Percentiles rank a stretch among this genome's conserved stretches.
Evolutionary conservation across 2,797 vertebrate genomes (phyloP).

Genomic region (Syngnathus rostellatus): DNA sequence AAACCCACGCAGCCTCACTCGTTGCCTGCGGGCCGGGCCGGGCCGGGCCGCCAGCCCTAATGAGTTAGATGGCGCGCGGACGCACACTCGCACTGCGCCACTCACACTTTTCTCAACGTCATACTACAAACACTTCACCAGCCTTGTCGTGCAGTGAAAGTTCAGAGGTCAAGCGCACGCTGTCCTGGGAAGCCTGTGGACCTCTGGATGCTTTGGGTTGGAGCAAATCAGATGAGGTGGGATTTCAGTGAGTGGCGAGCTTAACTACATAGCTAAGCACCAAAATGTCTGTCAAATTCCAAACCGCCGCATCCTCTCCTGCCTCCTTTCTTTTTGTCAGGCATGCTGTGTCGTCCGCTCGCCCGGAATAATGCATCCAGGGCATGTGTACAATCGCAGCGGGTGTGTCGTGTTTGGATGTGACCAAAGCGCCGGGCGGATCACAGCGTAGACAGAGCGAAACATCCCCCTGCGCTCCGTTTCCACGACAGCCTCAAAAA

Average conservation of each 20-base stretch:
- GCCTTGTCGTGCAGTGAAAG: constrained; percentile 3
- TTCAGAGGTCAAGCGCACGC: not conserved
- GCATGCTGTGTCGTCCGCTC: constrained; percentile 56
- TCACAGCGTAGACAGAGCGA: constrained; percentile 56
- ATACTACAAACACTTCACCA: constrained; percentile 39
- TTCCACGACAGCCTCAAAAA: constrained; percentile 46
- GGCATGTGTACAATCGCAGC: constrained; percentile 56
- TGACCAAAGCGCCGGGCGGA: constrained; percentile 49
- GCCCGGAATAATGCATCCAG: constrained; percentile 60
- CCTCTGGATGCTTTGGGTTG: not conserved
- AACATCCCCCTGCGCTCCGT: constrained; percentile 45
- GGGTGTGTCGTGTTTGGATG: constrained; percentile 49
- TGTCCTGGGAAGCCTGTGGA: not conserved
- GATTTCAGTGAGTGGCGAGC: no score
- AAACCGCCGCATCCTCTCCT: constrained; percentile 14
- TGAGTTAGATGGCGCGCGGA: constrained; percentile 52
- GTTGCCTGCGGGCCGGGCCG: constrained; percentile 57
- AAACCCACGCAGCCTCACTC: constrained; percentile 61
- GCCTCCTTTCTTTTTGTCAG: constrained; percentile 33
- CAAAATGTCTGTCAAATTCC: not conserved
- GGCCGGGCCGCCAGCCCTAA: constrained; percentile 58
- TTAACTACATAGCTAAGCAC: not conserved
- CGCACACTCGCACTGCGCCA: constrained; percentile 30
- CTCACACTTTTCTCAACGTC: constrained; percentile 33
- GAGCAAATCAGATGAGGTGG: not conserved